Evolutionary conservation across 2,113 vertebrate species (phyloP).

Genomic region (Eleginops maclovinus): DNA sequence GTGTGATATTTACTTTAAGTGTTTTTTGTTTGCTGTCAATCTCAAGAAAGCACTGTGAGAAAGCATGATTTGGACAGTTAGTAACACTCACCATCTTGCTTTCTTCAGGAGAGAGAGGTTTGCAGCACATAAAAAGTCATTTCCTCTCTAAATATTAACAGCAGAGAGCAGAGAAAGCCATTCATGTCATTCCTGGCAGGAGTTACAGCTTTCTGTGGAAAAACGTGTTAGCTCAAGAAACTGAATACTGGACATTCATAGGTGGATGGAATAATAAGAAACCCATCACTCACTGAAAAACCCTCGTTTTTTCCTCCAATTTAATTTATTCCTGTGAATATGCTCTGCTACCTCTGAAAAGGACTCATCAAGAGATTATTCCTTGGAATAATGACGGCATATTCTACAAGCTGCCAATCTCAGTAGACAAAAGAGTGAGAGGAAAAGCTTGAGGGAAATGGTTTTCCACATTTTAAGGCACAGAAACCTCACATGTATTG

Average conservation of each 20-base stretch:
- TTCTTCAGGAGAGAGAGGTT: conserved; percentile 43
- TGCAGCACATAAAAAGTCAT: conserved; percentile 47
- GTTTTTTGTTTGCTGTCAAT: conserved; percentile 15
- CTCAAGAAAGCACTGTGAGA: neutral
- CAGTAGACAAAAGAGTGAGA: conserved; percentile 31
- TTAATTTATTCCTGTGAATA: conserved; percentile 47
- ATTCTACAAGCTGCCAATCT: conserved; percentile 45
- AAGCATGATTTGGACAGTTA: conserved; percentile 12
- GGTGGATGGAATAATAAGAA: conserved; percentile 46
- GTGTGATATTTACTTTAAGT: conserved; percentile 10
- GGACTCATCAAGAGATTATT: conserved; percentile 50
- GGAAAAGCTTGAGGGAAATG: neutral
- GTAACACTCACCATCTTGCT: conserved; percentile 35
- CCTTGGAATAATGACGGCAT: conserved; percentile 25
- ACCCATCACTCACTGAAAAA: conserved; percentile 40
- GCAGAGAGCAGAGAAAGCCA: conserved; percentile 29
- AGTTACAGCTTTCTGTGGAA: conserved; percentile 61
- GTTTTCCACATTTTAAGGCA: conserved; percentile 12
- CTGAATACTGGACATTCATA: conserved; percentile 42
- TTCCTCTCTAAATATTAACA: conserved; percentile 65
- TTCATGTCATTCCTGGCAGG: conserved; percentile 55
- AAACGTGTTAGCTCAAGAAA: conserved; percentile 50
- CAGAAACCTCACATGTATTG: neutral
- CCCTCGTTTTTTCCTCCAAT: neutral
- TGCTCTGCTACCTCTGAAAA: conserved; percentile 47